A percentile compares a stretch with the other conserved stretches of the same genome.
Evolutionary conservation across 2,888 invertebrate species (phyloP).

Genomic region (Saturnia pavonia): DNA sequence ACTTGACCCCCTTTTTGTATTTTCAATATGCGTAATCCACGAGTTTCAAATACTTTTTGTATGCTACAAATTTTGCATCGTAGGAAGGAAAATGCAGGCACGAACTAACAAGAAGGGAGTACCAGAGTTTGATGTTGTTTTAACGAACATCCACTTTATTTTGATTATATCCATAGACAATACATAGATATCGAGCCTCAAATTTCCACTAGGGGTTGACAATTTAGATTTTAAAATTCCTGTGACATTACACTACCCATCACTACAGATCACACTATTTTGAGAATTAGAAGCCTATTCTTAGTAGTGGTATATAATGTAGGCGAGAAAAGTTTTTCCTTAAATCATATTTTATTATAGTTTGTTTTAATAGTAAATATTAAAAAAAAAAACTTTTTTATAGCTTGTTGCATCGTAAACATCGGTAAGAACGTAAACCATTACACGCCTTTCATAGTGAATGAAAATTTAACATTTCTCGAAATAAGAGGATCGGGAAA

Average conservation of each 20-base stretch:
- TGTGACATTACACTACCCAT: too few species aligned
- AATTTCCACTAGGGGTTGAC: neutral
- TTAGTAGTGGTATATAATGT: too few species aligned
- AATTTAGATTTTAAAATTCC: neutral
- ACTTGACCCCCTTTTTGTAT: slow-evolving; percentile 11
- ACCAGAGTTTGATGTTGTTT: neutral
- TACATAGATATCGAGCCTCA: neutral
- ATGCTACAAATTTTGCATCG: too few species aligned
- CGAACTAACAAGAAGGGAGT: neutral
- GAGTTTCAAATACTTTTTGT: neutral
- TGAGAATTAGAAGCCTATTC: too few species aligned
- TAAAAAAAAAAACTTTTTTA: neutral
- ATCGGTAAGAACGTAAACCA: neutral
- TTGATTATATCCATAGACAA: too few species aligned
- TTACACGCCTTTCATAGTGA: neutral
- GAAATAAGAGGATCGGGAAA: neutral
- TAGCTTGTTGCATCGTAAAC: neutral
- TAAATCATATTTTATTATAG: too few species aligned
- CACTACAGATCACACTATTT: too few species aligned
- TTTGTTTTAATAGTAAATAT: neutral
- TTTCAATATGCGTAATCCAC: too few species aligned
- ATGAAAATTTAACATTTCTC: neutral
- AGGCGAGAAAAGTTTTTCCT: too few species aligned
- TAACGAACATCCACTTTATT: neutral
- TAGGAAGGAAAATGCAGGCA: too few species aligned